Conservation (phyloP, 1,140 invertebrate genomes). For the Bombus balteatus region DNA sequence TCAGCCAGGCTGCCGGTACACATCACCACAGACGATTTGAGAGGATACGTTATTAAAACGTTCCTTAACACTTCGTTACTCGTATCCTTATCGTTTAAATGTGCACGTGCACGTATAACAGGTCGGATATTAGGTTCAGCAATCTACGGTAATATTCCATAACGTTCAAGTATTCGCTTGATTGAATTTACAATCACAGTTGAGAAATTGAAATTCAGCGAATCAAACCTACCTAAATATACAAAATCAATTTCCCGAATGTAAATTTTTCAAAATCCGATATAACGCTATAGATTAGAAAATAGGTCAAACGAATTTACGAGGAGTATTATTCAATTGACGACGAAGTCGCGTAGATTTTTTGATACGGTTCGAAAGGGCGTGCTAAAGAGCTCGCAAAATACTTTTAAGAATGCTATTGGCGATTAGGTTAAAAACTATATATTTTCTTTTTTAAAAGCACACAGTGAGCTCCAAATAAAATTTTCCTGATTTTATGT, state of each 20-base stretch:
- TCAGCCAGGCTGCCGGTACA: not conserved
- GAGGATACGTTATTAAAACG: constrained; percentile 16
- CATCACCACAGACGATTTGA: not conserved
- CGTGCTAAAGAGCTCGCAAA: not conserved
- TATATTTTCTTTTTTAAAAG: too few relatives aligned
- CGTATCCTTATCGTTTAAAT: not conserved
- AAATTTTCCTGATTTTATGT: too few relatives aligned
- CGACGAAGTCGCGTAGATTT: not conserved
- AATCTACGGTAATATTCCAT: too few relatives aligned
- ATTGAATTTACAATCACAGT: not conserved
- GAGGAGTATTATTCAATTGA: not conserved
- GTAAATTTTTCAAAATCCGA: not conserved
- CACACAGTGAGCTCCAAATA: too few relatives aligned
- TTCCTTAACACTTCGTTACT: not conserved
- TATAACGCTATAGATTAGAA: too few relatives aligned
- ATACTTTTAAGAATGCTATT: not conserved
- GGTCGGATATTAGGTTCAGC: not conserved
- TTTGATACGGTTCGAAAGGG: not conserved
- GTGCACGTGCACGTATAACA: not conserved
- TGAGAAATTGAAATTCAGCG: not conserved
- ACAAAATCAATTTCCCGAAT: not conserved
- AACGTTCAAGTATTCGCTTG: not conserved
- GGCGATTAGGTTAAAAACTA: not conserved
- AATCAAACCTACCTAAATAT: not conserved
- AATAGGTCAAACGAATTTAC: not conserved